phyloP scores from a whole-genome alignment of 1,140 invertebrate genomes.

The Belonocnema kinseyi region DNA sequence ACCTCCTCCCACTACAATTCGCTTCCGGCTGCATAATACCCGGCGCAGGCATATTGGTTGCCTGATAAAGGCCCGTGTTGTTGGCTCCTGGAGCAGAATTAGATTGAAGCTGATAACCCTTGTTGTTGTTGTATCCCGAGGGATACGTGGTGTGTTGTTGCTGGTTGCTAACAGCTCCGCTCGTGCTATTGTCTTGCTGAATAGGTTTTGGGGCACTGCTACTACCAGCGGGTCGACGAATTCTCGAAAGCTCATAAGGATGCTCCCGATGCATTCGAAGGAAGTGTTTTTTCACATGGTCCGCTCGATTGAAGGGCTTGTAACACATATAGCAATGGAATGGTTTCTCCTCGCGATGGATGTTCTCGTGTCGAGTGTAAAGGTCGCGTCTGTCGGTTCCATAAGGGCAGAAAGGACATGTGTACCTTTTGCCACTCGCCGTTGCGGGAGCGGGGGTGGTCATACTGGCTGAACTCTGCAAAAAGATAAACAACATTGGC shows the following conservation, averaged over 20 bases:
- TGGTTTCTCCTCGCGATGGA: constrained; percentile 94
- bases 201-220: constrained; percentile 55
- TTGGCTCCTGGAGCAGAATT: constrained; percentile 39
- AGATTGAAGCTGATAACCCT: constrained; percentile 63
- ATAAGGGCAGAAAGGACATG: constrained; percentile 90
- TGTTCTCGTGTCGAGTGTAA: constrained; percentile 96
- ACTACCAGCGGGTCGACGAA: constrained; percentile 75
- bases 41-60: constrained; percentile 57
- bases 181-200: constrained; percentile 38
- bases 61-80: constrained; percentile 54
- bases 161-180: constrained; percentile 41
- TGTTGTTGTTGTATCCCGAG: constrained; percentile 62
- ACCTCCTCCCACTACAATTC: constrained; percentile 56
- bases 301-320: constrained; percentile 95
- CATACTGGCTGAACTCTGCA: constrained; percentile 56
- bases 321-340: constrained; percentile 94
- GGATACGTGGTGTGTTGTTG: constrained; percentile 56
- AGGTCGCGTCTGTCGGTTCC: constrained; percentile 94
- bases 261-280: constrained; percentile 92
- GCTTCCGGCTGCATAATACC: constrained; percentile 59
- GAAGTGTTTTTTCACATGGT: constrained; percentile 96
- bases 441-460: constrained; percentile 47
- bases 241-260: constrained; percentile 89
- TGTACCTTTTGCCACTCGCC: constrained; percentile 83
- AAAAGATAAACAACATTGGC: constrained; percentile 13